Evolutionary conservation across 2,888 invertebrate genomes (phyloP).

Genomic region (Limnephilus marmoratus): DNA sequence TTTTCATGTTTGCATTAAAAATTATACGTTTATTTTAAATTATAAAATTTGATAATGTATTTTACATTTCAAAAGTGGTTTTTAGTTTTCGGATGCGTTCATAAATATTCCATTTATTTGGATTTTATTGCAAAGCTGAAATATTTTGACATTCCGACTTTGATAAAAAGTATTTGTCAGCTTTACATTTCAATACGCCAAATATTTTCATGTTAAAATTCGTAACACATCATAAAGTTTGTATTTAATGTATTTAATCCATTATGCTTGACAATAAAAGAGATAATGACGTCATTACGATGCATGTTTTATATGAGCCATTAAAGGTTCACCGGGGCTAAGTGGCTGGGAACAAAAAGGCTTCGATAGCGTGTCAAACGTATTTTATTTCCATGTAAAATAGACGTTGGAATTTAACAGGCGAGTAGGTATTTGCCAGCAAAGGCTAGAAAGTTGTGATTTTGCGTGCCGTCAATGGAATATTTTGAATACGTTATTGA

Average conservation of each 20-base stretch:
- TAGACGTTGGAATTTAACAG: background rate
- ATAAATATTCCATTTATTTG: too few relatives aligned
- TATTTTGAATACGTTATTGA: background rate
- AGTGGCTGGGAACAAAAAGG: background rate
- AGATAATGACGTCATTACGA: background rate
- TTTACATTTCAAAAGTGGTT: too few relatives aligned
- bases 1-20: too few relatives aligned
- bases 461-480: background rate
- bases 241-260: background rate
- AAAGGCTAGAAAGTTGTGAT: background rate
- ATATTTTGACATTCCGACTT: too few relatives aligned
- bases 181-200: background rate
- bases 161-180: background rate
- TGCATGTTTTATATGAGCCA: background rate
- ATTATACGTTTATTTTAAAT: too few relatives aligned
- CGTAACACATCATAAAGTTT: background rate
- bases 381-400: conserved; percentile 33
- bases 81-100: too few relatives aligned
- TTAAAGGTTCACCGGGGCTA: background rate
- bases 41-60: too few relatives aligned
- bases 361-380: conserved; percentile 9
- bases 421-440: background rate
- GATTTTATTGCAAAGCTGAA: too few relatives aligned
- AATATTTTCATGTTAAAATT: background rate
- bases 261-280: background rate